Evolutionary conservation across 2,113 vertebrate genomes (phyloP), one percentile per base, ranked within the genome.

Genomic region (Saguinus imperator): DNA sequence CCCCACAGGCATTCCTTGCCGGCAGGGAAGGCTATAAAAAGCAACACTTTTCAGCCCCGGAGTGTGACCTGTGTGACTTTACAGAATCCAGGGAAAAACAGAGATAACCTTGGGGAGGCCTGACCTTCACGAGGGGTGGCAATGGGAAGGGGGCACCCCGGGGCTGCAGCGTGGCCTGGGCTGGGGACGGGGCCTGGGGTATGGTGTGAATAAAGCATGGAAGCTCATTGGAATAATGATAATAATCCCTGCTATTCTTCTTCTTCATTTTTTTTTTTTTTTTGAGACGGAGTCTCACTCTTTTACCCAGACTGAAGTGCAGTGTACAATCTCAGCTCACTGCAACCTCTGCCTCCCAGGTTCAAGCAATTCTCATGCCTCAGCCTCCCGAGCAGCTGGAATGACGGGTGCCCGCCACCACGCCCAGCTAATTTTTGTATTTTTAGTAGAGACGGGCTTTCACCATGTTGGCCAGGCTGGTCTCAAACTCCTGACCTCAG

Each of bases 21-120:
- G 97, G 97, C 98, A 98, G 98, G 94, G 98, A 98, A 97, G 92
- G 98, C 99, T 99, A 99, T 99, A 99, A 99, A 99, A 99, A 99
- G 99, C 99, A 99, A 97, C 98, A 98, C 98, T 99, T 99, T 98
- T 98, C 98, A 98, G 98, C 98, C 98, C 98, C 96, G 96, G 98
- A 98, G 98, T 98, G 98, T 99, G 98, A 99, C 99, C 99, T 98
- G 98, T 98, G 98, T 96, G 98, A 99, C 98, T 99, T 99, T 98
- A 98, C 98, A 98, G 98, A 99, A 98, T 99, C 98, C 79, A 98
- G 98, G 86, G 97, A 98, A 98, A 98, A 98, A 98, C 98, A 98
- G 96, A 99, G 99, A 99, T 99, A 99, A 99, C 99, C 98, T 99
- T 99, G 98, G 93, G 95, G 92, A 98, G 96, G 97, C 87, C 97